These are phyloP conservation scores for Laterallus jamaicensis DNA, from an alignment of 2,113 vertebrate genomes.

Conservation along the genomic window DNA sequence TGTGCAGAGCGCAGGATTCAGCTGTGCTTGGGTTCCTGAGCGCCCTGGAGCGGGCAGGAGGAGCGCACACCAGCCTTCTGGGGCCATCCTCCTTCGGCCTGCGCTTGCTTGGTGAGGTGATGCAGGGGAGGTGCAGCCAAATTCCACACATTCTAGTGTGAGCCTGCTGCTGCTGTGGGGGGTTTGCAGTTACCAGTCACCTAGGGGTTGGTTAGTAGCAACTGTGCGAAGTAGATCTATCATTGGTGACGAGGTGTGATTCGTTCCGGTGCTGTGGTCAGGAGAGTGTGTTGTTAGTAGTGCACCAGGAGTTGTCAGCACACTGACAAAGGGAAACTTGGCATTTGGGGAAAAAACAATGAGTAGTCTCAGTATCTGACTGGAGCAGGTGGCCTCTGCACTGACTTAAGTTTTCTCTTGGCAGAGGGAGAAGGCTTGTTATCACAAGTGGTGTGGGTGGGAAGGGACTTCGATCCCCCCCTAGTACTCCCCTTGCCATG, in stretches of 20 bases:
- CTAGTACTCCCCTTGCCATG: too few relatives aligned
- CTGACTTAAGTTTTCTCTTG: neutral
- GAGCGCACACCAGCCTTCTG: accelerated
- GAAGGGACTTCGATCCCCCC: too few relatives aligned
- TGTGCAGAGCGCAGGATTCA: accelerated
- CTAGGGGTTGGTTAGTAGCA: neutral
- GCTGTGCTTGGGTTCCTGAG: neutral
- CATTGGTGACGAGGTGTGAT: neutral
- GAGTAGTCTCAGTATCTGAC: neutral
- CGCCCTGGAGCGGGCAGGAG: accelerated
- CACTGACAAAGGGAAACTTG: too few relatives aligned
- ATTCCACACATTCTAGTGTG: accelerated
- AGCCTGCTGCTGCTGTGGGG: accelerated
- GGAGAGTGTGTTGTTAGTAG: accelerated
- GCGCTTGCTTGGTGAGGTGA: accelerated
- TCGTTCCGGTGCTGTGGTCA: neutral
- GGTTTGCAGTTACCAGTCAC: neutral
- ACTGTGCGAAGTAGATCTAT: accelerated
- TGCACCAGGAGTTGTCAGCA: too few relatives aligned
- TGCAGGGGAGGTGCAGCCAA: neutral
- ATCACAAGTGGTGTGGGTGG: too few relatives aligned
- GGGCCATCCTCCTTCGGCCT: accelerated
- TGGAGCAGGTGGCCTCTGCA: neutral
- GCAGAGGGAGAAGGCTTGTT: neutral
- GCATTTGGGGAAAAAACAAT: neutral